Base-by-base conservation (phyloP, 2,113 vertebrate species). In the Galeopterus variegatus region DNA sequence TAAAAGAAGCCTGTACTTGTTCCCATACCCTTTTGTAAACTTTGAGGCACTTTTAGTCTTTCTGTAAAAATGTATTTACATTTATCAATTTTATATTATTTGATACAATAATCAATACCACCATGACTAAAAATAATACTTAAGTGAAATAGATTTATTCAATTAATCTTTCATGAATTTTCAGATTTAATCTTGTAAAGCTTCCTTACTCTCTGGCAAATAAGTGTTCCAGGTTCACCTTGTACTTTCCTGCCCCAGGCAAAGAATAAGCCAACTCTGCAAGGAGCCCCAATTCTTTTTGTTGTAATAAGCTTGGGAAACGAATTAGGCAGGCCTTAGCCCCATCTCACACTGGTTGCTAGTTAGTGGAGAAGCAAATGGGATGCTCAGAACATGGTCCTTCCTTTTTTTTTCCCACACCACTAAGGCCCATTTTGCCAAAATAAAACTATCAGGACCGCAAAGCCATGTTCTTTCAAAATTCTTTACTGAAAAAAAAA, bases 51-150 rank as follows among this genome's bases (percentile, higher is more conserved):
- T 17, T 83, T 91, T 6, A 93, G 31, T 64, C 70, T 82, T 82
- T 60, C 50, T 33, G 21, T 65, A 83, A 79, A 79, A 83, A 26
- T 21, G 13, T 33, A 72, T 93, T 85, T 69, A 77, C 18, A 69
- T 64, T 95, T 79, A 64, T 64, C 79, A 12, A 65, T 72, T 82
- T 81, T 1, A 4, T 82, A 81, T 87, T 87, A 79, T 36, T 64
- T 86, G 50, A 80, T 58, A 79, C 5, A 95, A 54, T 36, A 88
- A 77, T 73, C n/a, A 82, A 83, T 88, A 73, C 23, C 10, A 92
- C 60, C 45, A 86, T 54, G 45, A 60, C 15, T 67, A 62, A 90
- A 88, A 87, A 48, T 33, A 90, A 84, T 72, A 33, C 31, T 72
- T 93, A 60, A 79, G 33, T n/a, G 17, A 58, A 77, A 64, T 79